phyloP scores from a whole-genome alignment of 1,140 invertebrate genomes.

The Drosophila orosa region DNA sequence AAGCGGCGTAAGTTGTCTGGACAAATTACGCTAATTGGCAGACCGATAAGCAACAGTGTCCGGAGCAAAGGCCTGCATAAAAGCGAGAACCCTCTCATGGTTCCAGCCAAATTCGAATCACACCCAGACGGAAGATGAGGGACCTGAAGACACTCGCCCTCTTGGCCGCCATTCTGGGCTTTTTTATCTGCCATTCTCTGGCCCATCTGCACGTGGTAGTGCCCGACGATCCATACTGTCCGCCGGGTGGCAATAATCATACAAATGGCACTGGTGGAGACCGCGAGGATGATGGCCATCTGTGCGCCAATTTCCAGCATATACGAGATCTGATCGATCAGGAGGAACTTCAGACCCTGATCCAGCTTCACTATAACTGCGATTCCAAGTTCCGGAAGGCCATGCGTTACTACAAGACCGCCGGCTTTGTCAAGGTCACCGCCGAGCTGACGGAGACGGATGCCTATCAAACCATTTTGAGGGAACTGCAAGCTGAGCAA shows the following conservation, averaged over 20 bases:
- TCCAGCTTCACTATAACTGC: slow-evolving; percentile 63
- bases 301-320: slow-evolving; percentile 50
- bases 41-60: slow-evolving; percentile 48
- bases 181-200: slow-evolving; percentile 13
- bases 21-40: slow-evolving; percentile 62
- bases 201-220: not conserved
- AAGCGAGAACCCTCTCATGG: slow-evolving; percentile 27
- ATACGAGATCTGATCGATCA: slow-evolving; percentile 55
- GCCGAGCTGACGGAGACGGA: slow-evolving; percentile 44
- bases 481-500: slow-evolving; percentile 11
- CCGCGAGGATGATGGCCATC: not conserved
- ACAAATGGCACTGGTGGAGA: not conserved
- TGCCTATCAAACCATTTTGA: slow-evolving; percentile 35
- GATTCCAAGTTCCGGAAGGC: slow-evolving; percentile 60
- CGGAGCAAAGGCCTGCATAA: slow-evolving; percentile 52
- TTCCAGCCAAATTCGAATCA: slow-evolving; percentile 16
- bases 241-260: not conserved
- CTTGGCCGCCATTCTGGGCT: slow-evolving; percentile 21
- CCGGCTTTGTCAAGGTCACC: slow-evolving; percentile 36
- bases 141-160: slow-evolving; percentile 30
- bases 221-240: not conserved
- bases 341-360: slow-evolving; percentile 28
- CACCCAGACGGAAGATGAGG: slow-evolving; percentile 28
- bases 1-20: slow-evolving; percentile 11
- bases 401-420: slow-evolving; percentile 56